These are phyloP conservation scores for Lepas anatifera DNA, from an alignment of 2,888 invertebrate species.

Conservation along the genomic window DNA sequence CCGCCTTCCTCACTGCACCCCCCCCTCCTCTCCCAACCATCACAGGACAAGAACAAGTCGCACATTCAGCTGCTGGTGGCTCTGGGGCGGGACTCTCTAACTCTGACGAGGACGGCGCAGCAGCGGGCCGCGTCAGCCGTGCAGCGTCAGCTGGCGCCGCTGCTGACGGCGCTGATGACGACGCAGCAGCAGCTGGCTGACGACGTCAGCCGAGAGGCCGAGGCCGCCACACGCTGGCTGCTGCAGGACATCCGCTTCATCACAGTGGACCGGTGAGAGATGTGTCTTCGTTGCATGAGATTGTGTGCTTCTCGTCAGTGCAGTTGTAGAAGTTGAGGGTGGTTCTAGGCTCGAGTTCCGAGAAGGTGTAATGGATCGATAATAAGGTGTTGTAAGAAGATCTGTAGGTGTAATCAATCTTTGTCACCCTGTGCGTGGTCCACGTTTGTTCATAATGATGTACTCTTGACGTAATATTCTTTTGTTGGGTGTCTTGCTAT, in stretches of 20 bases:
- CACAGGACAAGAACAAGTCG: background rate
- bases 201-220: background rate
- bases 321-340: too few species aligned
- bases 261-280: background rate
- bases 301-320: too few species aligned
- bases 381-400: too few species aligned
- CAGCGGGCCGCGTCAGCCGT: background rate
- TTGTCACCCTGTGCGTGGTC: too few species aligned
- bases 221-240: background rate
- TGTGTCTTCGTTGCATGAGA: background rate
- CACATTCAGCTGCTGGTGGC: constrained; percentile 3
- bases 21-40: too few species aligned
- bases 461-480: too few species aligned
- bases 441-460: too few species aligned
- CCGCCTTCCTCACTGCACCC: too few species aligned
- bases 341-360: too few species aligned
- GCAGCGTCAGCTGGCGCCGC: background rate
- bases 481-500: too few species aligned
- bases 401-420: too few species aligned
- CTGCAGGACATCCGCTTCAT: background rate
- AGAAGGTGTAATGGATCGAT: too few species aligned
- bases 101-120: background rate
- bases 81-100: background rate
- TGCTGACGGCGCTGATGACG: background rate
- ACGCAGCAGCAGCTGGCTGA: background rate